Evolutionary conservation across 2,797 vertebrate species (phyloP).

Genomic region (Neomorphus geoffroyi): DNA sequence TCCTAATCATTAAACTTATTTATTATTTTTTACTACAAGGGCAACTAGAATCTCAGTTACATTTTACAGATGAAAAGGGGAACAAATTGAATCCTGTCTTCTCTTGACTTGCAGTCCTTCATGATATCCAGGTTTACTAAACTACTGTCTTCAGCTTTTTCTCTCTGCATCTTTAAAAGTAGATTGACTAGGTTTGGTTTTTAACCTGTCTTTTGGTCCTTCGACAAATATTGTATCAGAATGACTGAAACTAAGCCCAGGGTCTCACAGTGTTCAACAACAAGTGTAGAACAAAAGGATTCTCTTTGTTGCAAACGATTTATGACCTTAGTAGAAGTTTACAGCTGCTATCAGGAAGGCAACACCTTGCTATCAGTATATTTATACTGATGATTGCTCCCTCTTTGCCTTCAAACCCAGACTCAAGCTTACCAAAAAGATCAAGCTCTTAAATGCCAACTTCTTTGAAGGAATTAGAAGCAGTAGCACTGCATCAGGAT

Average conservation of each 20-base stretch:
- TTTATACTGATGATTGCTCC: background rate
- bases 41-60: background rate
- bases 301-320: background rate
- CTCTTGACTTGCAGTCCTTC: background rate
- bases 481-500: background rate
- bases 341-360: slow-evolving; percentile 30
- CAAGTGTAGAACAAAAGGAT: slow-evolving; percentile 23
- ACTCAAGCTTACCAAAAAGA: background rate
- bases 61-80: slow-evolving; percentile 29
- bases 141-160: background rate
- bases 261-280: background rate
- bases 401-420: background rate
- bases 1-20: slow-evolving; percentile 60
- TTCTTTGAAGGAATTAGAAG: background rate
- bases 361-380: background rate
- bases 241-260: slow-evolving; percentile 24
- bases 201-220: slow-evolving; percentile 23
- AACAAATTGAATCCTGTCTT: slow-evolving; percentile 4
- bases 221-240: slow-evolving; percentile 14
- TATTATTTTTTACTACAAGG: slow-evolving; percentile 54
- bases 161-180: background rate
- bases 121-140: background rate
- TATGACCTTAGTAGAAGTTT: slow-evolving; percentile 60
- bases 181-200: background rate
- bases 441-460: background rate